phyloP scores from a whole-genome alignment of 1,140 invertebrate species.

The Platyura marginata region DNA sequence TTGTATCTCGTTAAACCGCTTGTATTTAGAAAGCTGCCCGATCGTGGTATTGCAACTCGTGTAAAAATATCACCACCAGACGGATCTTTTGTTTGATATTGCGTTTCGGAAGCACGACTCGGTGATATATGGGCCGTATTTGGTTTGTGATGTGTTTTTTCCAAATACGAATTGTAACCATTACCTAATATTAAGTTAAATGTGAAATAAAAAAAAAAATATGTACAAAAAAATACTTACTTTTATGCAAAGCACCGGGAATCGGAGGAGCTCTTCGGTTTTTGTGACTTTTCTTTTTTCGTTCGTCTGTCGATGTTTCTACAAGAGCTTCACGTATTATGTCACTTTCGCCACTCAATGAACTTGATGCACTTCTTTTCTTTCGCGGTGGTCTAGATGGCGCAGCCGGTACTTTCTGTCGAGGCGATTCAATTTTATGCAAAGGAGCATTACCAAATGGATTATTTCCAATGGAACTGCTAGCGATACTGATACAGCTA shows the following conservation, averaged over 20 bases:
- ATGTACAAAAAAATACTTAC: no score
- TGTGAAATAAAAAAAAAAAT: no score
- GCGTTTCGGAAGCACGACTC: no score
- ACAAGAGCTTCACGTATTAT: slow-evolving; percentile 17
- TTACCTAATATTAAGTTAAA: no score
- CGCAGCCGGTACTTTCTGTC: slow-evolving; percentile 13
- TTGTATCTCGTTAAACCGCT: slow-evolving; percentile 49
- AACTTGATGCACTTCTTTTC: slow-evolving; percentile 35
- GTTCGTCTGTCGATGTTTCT: slow-evolving; percentile 22
- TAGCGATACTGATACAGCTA: slow-evolving; percentile 44
- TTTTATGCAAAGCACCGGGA: slow-evolving; percentile 6
- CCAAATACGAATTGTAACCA: no score
- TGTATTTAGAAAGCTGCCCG: slow-evolving; percentile 62
- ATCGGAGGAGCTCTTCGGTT: slow-evolving; percentile 20
- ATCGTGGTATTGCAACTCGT: slow-evolving; percentile 63
- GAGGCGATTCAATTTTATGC: slow-evolving; percentile 3
- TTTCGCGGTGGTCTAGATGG: slow-evolving; percentile 35
- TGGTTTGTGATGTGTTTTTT: no score
- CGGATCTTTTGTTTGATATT: no score
- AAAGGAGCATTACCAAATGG: not conserved
- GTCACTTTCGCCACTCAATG: slow-evolving; percentile 36
- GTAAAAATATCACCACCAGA: slow-evolving; percentile 68
- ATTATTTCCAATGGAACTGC: slow-evolving; percentile 23
- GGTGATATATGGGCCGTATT: no score
- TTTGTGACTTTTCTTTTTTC: slow-evolving; percentile 20